Base-by-base conservation (phyloP, 2,797 vertebrate genomes). In the Oryzias dopingdopingensis region DNA sequence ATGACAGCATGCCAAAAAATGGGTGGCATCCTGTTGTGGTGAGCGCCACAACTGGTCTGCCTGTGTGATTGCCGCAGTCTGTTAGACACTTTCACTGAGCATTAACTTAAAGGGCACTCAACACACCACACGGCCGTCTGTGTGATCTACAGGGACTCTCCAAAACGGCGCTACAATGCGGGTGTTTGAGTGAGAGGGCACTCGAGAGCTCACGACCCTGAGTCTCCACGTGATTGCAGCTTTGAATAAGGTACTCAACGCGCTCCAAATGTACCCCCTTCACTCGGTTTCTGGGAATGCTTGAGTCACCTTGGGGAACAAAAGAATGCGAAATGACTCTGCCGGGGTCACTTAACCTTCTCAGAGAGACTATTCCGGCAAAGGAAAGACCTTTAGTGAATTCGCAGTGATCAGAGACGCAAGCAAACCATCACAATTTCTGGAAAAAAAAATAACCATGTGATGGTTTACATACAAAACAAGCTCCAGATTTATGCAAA, bases 51-150 rank as follows among this genome's bases (percentile, higher is more conserved):
- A 58, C 69, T 17, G 52, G 65, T 61, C 70, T 44, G 52, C 37
- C 56, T 44, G 54, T 65, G 43, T 70, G 78, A 82, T 66, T 67
- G 80, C 82, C 42, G 55, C 65, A 76, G 80, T 82, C 82, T 51
- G 80, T 85, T 81, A 80, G 79, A 57, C 65, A 72, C 61, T 71
- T 83, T 77, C 73, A 60, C 76, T 58, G 65, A 76, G 84, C 80
- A 63, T 76, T 77, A 72, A 79, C 74, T 79, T 76, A 83, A 80
- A 88, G 86, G 80, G 70, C 85, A 82, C 85, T 88, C 52, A 18
- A 82, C 74, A 54, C 68, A 64, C 50, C 48, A 16, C 80, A 62
- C n/a, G 56, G 67, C 61, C 42, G 65, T 65, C 72, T 29, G 67
- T 65, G 71, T 57, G 76, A 80, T 79, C 79, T 63, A 42, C 56